These are phyloP conservation scores for Arrhamphus sclerolepis DNA, from an alignment of 2,797 vertebrate species.

Conservation along the genomic window DNA sequence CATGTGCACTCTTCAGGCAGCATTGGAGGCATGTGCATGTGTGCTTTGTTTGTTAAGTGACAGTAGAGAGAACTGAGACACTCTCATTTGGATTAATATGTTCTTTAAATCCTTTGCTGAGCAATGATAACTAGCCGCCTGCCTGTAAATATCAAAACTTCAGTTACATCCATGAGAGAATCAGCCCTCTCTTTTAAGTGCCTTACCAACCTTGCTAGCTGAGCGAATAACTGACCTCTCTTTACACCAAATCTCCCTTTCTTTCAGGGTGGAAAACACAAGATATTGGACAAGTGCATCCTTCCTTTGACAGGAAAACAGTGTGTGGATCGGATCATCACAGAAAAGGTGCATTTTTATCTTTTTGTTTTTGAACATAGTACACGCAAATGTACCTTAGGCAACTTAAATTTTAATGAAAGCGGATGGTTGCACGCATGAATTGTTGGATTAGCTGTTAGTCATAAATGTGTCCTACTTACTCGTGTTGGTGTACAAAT, in stretches of 20 bases:
- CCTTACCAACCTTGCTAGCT: background rate
- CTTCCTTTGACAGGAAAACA: constrained; percentile 95
- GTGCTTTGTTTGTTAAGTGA: constrained; percentile 21
- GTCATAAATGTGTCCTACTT: constrained; percentile 18
- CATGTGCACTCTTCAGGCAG: constrained; percentile 23
- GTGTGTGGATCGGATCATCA: constrained; percentile 97
- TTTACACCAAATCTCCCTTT: constrained; percentile 18
- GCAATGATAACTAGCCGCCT: constrained; percentile 24
- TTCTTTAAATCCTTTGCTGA: constrained; percentile 13
- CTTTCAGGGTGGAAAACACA: constrained; percentile 91
- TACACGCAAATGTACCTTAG: constrained; percentile 9
- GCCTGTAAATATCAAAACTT: constrained; percentile 5
- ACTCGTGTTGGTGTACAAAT: constrained; percentile 5
- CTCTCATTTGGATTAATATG: constrained; percentile 3
- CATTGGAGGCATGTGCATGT: constrained; percentile 13
- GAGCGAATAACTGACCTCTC: background rate
- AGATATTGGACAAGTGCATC: constrained; percentile 93
- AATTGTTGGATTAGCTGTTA: constrained; percentile 26
- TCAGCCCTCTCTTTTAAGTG: too few species aligned
- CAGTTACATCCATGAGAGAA: too few species aligned
- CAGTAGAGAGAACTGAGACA: constrained; percentile 14
- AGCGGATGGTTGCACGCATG: constrained; percentile 14
- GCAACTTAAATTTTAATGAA: constrained; percentile 9
- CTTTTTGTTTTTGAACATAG: background rate
- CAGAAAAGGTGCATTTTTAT: constrained; percentile 89